Base-by-base conservation (phyloP, 2,888 invertebrate species). In the Macropis europaea region DNA sequence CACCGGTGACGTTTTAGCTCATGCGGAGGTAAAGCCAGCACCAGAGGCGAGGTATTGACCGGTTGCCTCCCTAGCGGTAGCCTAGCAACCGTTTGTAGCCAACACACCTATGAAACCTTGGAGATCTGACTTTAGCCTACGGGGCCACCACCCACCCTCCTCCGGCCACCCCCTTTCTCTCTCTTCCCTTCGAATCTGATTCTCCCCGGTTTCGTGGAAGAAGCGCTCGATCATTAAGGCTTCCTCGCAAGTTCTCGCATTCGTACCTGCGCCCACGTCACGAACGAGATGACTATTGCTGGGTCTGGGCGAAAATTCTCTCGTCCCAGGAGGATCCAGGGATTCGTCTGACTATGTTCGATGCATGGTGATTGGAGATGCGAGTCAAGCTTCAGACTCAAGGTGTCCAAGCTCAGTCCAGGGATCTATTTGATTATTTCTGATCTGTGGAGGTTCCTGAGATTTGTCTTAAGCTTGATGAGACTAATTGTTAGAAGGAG, bases 21-120 rank as follows among this genome's bases (percentile, higher is more conserved):
- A 79, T 79, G 86, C 84, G 70, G 84, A 81, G 77, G 77, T 76
- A 36, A 75, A 73, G 72, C 72, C 75, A 79, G 79, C 79, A 80
- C 76, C 84, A 70, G 81, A 82, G 82, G 77, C 86, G 84, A 88
- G 89, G 88, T 90, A 90, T 90, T 89, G 90, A 90, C 90, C 90
- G 89, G 90, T 88, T 82, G 85, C 88, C 82, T 88, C 86, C 88
- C 88, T 82, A 83, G 77, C 62, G 67, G 88, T 89, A 83, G 81
- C 89, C 82, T 84, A 82, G 89, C 88, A 89, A 90, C 89, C 84
- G 83, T 85, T 87, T 86, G 88, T 86, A 86, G 82, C 89, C 88
- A 88, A 89, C 87, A 89, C 88, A 89, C 88, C 88, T 88, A 87
- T 83, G 85, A 86, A 89, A 89, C 89, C 89, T 89, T 89, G 89